Evolutionary conservation across 2,888 invertebrate species (phyloP).

Genomic region (Sarcophaga carnaria): DNA sequence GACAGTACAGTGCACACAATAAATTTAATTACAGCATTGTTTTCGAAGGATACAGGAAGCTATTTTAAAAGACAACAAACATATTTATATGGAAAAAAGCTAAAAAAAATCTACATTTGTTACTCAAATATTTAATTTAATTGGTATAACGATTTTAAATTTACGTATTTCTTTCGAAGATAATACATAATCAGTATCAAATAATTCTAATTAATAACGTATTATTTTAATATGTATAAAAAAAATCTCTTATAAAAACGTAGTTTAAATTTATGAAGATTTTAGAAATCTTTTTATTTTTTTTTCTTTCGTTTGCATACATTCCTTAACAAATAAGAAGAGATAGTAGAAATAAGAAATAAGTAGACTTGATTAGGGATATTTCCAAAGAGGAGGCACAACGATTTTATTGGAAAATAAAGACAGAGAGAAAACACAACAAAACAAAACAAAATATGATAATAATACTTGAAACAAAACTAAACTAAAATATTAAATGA

Average conservation of each 20-base stretch:
- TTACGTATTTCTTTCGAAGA: background rate
- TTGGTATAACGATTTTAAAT: conserved; percentile 10
- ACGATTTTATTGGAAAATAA: conserved; percentile 57
- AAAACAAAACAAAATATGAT: conserved; percentile 29
- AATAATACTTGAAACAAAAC: conserved; percentile 66
- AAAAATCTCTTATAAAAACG: too few species aligned
- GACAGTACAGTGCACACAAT: too few species aligned
- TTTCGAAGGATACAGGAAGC: too few species aligned
- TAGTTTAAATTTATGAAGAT: background rate
- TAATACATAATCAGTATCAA: too few species aligned
- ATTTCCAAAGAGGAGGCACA: conserved; percentile 61
- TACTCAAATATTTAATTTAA: conserved; percentile 15
- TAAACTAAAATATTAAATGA: conserved; percentile 46
- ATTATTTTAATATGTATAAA: too few species aligned
- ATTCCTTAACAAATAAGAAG: background rate
- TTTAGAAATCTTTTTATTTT: background rate
- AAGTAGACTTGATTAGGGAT: background rate
- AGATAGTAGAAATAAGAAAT: background rate
- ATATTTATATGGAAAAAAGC: too few species aligned
- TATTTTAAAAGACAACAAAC: too few species aligned
- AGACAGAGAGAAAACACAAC: conserved; percentile 27
- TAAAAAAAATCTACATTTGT: too few species aligned
- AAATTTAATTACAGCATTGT: too few species aligned
- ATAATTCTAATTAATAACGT: too few species aligned
- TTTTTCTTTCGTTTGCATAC: background rate